Conservation (phyloP, 2,888 invertebrate species). For the Zelleria hepariella region DNA sequence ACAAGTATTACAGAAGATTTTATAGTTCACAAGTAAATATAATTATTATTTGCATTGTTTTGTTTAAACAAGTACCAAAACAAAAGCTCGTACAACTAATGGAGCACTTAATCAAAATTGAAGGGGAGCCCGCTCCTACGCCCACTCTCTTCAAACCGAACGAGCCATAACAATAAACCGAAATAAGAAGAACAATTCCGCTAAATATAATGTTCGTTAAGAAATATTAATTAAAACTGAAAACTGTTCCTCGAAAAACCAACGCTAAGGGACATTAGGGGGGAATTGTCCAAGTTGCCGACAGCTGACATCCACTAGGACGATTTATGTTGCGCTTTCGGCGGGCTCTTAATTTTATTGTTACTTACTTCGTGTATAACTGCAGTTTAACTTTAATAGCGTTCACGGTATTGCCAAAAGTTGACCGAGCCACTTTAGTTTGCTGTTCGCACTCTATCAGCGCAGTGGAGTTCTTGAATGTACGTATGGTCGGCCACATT, state of each 20-base stretch:
- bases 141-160: neutral
- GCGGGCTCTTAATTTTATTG: conserved; percentile 58
- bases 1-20: too few relatives aligned
- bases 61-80: too few relatives aligned
- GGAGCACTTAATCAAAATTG: neutral
- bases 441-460: neutral
- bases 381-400: conserved; percentile 58
- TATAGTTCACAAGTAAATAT: too few relatives aligned
- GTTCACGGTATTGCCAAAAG: conserved; percentile 7
- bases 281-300: conserved; percentile 60
- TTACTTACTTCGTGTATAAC: conserved; percentile 57
- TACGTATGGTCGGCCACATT: too few relatives aligned
- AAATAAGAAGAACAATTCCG: conserved; percentile 3
- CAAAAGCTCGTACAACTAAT: too few relatives aligned
- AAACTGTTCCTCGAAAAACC: conserved; percentile 58
- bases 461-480: too few relatives aligned
- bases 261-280: conserved; percentile 63
- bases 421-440: neutral
- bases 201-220: conserved; percentile 28
- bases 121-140: neutral
- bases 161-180: neutral
- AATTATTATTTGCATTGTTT: too few relatives aligned
- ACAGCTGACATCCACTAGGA: conserved; percentile 68
- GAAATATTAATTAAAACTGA: conserved; percentile 67
- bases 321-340: conserved; percentile 54